Base-by-base conservation (phyloP, 2,797 vertebrate species). In the Dendrocincla tyrannina region DNA sequence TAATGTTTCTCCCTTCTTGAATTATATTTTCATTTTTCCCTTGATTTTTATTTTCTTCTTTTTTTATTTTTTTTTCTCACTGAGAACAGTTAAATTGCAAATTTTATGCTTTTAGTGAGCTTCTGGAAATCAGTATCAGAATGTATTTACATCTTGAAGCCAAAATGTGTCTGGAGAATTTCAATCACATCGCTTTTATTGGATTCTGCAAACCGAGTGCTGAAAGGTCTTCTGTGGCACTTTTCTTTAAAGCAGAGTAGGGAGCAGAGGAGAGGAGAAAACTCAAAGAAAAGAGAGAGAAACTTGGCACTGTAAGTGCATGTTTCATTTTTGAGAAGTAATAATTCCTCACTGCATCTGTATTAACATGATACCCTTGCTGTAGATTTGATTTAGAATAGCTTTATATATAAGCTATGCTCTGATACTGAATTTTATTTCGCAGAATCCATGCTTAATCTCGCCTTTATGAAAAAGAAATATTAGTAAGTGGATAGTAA, bases 71-170 rank as follows among this genome's bases (percentile, higher is more conserved):
- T 25, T 42, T 30, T 32, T 20, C 24, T 32, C 17, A 41, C 28
- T 16, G 49, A 39, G 35, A 91, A 85, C 9, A 76, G 41, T 87
- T 90, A 91, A 70, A 35, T 80, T 85, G 46, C 17, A 91, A 66
- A 96, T 90, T 68, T 91, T 96, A 93, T 82, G 37, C 49, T 93
- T 96, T 91, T 70, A 89, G 72, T 74, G 77, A 81, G 80, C 90
- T 97, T 96, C 95, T 96, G 88, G 85, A 97, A 95, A 92, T 90
- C 39, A 70, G 55, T 85, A 90, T 92, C 82, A 89, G 80, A 81
- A 95, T 49, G 84, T 91, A 94, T 96, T 96, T 96, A 95, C 56
- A 89, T 95, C 64, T 74, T 77, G 60, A 93, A 92, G n/a, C 39
- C 91, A 96, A 86, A 23, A 55, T 77, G 24, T 63, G 47, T 82